A percentile compares a stretch with the other conserved stretches of the same genome.
These are phyloP conservation scores for Coranthus polyacanthus DNA, from an alignment of 2,797 vertebrate species.

Conservation along the genomic window DNA sequence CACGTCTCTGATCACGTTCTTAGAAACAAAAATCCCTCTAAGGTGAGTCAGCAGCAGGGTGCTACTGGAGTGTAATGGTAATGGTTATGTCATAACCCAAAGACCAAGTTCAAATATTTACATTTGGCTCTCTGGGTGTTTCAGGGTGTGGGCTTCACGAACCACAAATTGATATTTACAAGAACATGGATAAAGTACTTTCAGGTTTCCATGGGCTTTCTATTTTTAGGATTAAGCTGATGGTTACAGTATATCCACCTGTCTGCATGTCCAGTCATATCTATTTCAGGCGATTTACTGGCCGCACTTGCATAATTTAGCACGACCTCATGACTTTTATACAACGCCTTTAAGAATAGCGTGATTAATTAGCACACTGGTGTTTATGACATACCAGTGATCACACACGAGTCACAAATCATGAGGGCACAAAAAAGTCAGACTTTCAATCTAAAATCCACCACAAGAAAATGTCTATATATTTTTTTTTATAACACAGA, in stretches of 20 bases:
- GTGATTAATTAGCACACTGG: constrained; percentile 18
- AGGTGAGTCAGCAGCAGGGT: constrained; percentile 17
- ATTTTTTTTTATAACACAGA: too few species aligned
- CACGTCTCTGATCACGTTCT: constrained; percentile 7
- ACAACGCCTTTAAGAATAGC: neutral
- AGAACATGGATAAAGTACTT: constrained; percentile 64
- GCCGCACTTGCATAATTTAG: constrained; percentile 25
- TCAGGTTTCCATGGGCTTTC: constrained; percentile 63
- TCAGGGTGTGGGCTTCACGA: constrained; percentile 69
- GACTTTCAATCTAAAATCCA: neutral
- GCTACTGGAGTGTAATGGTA: constrained; percentile 43
- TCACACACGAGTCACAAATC: neutral
- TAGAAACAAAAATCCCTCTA: constrained; percentile 23
- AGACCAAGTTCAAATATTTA: constrained; percentile 74
- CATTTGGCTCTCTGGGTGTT: constrained; percentile 68
- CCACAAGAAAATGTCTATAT: neutral
- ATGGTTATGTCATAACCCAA: constrained; percentile 62
- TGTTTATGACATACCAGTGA: constrained; percentile 13
- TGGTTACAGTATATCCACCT: constrained; percentile 50
- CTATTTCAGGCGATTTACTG: constrained; percentile 43
- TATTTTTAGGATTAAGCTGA: constrained; percentile 68
- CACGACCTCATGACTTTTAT: constrained; percentile 47
- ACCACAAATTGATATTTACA: constrained; percentile 82
- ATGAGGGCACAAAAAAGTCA: neutral
- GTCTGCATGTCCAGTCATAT: constrained; percentile 51